Percentiles rank a stretch among this genome's conserved stretches.
Conservation (phyloP, 2,888 invertebrate species). For the Gasteruption jaculator region DNA sequence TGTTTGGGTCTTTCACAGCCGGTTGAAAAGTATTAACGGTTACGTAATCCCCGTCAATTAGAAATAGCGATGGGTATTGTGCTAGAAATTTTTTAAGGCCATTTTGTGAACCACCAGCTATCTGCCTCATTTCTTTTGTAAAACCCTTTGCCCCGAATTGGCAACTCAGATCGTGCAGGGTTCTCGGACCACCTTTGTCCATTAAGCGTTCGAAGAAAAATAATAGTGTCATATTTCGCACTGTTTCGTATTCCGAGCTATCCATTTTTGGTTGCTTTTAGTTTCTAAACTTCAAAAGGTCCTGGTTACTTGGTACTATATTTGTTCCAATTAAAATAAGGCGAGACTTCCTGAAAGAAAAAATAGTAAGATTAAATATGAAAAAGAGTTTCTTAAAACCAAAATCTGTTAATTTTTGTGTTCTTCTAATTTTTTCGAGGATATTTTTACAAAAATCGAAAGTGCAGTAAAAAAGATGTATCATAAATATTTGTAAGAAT, state of each 20-base stretch:
- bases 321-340: too few species aligned
- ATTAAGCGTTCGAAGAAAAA: conserved; percentile 98
- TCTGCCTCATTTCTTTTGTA: conserved; percentile 97
- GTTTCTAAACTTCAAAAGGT: background rate
- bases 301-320: too few species aligned
- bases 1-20: conserved; percentile 58
- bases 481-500: too few species aligned
- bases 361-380: too few species aligned
- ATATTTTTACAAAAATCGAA: too few species aligned
- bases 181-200: conserved; percentile 93
- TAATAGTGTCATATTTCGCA: conserved; percentile 90
- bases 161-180: conserved; percentile 95
- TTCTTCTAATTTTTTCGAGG: too few species aligned
- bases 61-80: conserved; percentile 95
- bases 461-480: too few species aligned
- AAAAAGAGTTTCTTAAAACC: too few species aligned
- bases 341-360: too few species aligned
- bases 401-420: too few species aligned
- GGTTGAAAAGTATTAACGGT: conserved; percentile 77
- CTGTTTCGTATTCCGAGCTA: conserved; percentile 90
- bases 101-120: conserved; percentile 92
- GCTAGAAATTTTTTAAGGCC: conserved; percentile 94
- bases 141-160: conserved; percentile 99
- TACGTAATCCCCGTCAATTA: conserved; percentile 89
- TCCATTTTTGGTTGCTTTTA: conserved; percentile 62